Evolutionary conservation across 2,113 vertebrate species (phyloP).

Genomic region (Aptenodytes forsteri): DNA sequence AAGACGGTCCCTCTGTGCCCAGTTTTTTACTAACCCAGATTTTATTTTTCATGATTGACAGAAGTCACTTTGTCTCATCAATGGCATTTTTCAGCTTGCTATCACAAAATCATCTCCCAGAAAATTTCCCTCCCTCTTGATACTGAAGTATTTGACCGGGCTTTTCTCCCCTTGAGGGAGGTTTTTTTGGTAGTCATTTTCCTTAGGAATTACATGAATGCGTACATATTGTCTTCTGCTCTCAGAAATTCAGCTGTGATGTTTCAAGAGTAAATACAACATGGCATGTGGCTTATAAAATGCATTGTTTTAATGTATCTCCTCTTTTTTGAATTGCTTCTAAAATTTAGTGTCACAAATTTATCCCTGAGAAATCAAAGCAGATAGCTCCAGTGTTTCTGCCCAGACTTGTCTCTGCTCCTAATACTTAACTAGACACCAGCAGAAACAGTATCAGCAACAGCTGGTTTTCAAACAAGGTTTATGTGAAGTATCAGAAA

Average conservation of each 20-base stretch:
- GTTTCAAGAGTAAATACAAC: neutral
- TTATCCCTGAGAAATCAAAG: neutral
- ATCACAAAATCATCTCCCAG: neutral
- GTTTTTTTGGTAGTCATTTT: neutral
- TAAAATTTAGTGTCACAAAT: neutral
- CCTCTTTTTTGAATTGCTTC: neutral
- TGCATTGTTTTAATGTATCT: neutral
- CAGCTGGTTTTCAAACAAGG: neutral
- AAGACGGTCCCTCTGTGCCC: neutral
- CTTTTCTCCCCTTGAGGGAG: neutral
- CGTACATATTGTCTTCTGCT: fast-evolving
- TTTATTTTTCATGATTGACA: neutral
- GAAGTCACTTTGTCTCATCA: neutral
- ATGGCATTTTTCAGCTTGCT: neutral
- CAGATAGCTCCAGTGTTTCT: neutral
- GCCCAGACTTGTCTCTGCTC: neutral
- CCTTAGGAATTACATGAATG: neutral
- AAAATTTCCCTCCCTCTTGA: neutral
- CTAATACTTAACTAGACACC: neutral
- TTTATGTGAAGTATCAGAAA: neutral
- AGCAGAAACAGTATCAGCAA: neutral
- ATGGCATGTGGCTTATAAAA: neutral
- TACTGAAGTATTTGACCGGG: neutral
- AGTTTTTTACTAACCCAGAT: neutral
- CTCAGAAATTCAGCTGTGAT: neutral